Percentiles rank a stretch among this genome's conserved stretches.
Evolutionary conservation across 2,113 vertebrate species (phyloP).

Genomic region (Chloebia gouldiae): DNA sequence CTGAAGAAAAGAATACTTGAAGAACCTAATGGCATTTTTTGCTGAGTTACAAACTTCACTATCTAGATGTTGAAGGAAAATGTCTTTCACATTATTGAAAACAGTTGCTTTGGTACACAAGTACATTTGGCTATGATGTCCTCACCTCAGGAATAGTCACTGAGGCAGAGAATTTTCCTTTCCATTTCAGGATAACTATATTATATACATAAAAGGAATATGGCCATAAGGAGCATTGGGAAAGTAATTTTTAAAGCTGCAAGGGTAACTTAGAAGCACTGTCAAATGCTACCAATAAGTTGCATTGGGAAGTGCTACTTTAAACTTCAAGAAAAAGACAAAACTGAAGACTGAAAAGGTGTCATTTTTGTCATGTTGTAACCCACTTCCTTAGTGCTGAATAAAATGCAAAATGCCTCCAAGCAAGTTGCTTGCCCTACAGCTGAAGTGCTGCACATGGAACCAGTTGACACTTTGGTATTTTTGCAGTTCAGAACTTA

Average conservation of each 20-base stretch:
- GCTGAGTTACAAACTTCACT: neutral
- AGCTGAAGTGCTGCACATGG: conserved; percentile 21
- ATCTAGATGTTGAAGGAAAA: neutral
- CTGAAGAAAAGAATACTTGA: neutral
- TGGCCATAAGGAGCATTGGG: neutral
- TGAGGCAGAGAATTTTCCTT: neutral
- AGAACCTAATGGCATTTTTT: neutral
- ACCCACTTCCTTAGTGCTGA: neutral
- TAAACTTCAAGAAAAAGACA: neutral
- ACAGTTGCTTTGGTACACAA: neutral
- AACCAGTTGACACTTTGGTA: neutral
- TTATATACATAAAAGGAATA: neutral
- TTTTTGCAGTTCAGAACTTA: conserved; percentile 24
- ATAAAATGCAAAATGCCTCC: conserved; percentile 14
- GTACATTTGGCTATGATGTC: neutral
- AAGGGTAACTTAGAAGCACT: neutral
- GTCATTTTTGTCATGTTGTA: neutral
- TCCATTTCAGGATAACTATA: neutral
- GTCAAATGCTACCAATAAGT: neutral
- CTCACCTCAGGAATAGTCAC: neutral
- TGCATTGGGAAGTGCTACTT: neutral
- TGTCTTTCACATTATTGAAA: neutral
- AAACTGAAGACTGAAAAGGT: neutral
- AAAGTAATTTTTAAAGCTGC: neutral
- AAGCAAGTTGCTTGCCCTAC: conserved; percentile 1